Conservation (phyloP, 1,140 invertebrate genomes). For the Ceratoteleas bidentatus region DNA sequence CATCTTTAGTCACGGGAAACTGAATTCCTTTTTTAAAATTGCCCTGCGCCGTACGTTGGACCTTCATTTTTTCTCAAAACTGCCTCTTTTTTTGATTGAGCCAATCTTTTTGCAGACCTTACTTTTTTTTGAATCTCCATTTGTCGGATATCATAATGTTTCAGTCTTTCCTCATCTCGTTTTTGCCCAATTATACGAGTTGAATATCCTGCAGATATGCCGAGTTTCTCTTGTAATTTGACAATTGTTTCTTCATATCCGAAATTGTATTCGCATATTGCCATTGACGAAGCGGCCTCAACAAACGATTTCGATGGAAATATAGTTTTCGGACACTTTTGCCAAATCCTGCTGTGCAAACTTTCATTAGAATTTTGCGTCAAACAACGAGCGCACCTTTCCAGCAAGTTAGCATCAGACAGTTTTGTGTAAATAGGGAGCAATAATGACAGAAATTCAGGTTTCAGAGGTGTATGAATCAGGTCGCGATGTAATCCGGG, state of each 20-base stretch:
- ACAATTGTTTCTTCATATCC: conserved; percentile 51
- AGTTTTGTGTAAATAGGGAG: conserved; percentile 29
- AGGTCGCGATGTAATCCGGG: conserved; percentile 1
- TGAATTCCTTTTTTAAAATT: neutral
- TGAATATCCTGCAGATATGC: neutral
- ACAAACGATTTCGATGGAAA: conserved; percentile 20
- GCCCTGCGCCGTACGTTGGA: neutral
- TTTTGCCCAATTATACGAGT: neutral
- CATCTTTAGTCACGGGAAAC: too few relatives aligned
- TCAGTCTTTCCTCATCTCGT: neutral
- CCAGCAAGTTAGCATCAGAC: conserved; percentile 20
- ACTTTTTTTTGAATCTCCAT: neutral
- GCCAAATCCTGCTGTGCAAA: conserved; percentile 33
- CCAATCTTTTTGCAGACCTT: neutral
- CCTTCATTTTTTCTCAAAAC: neutral
- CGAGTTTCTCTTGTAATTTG: conserved; percentile 16
- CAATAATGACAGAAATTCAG: conserved; percentile 4
- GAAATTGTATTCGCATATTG: conserved; percentile 26
- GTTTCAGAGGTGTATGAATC: conserved; percentile 10
- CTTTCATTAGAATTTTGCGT: conserved; percentile 46
- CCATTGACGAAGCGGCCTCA: conserved; percentile 10
- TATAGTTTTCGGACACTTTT: conserved; percentile 27
- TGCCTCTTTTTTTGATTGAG: neutral
- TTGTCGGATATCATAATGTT: neutral
- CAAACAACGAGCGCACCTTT: conserved; percentile 23